Base-by-base conservation (phyloP, 2,113 vertebrate species). In the Vanacampus margaritifer region DNA sequence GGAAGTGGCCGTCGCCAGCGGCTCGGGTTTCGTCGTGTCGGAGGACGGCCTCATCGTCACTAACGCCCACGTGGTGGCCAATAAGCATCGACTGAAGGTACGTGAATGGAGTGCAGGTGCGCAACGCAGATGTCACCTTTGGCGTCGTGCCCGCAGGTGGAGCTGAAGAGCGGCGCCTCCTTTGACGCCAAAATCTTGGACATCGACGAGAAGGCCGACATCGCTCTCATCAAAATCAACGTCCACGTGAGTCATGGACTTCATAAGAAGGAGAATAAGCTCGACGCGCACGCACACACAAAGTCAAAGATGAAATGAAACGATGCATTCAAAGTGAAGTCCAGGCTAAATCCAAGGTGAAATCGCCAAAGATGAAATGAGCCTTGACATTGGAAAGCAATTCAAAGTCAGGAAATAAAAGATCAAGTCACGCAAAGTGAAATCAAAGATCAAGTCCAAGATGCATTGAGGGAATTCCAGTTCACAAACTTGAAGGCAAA, bases 41-140 rank as follows among this genome's bases (percentile, higher is more conserved):
- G 97, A 99, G 24, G 96, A 98, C 0, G 97, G 97, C 10, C 90
- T 98, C 74, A 98, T 99, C 0, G 97, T 99, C 67, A 99, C 97
- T 36, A 99, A 98, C 0, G 97, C 97, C 54, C 97, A 99, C 0
- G 97, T 99, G 1, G 97, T 99, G 68, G 94, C 95, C 82, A 99
- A 99, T 81, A 99, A 98, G 71, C 95, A 98, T 68, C 58, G 95
- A 5, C 93, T 98, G 12, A 97, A 95, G 88, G 88, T 87, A 26
- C 0, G 8, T 0, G 3, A 3, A 12, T 1, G 26, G 1, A 19
- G 16, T 4, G 2, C 1, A 11, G 5, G 41, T 14, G 1, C 3
- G 21, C 37, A 17, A 3, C n/a, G 1, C n/a, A 1, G 11, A 6
- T 2, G 21, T 23, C 2, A 51, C 26, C 5, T 36, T n/a, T n/a